phyloP scores from a whole-genome alignment of 2,888 invertebrate genomes.

The Papilio elwesi region DNA sequence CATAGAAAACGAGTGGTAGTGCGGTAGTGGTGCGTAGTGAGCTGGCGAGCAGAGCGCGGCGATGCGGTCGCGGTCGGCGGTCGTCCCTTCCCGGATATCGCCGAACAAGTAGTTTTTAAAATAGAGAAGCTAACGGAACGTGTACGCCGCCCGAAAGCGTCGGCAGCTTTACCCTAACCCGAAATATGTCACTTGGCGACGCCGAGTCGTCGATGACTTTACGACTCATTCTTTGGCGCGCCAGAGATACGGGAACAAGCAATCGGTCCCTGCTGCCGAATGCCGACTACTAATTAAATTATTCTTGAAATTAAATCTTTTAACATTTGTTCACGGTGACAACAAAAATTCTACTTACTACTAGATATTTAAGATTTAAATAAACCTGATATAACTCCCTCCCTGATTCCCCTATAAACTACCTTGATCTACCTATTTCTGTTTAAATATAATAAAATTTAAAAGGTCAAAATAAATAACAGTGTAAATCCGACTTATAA shows the following conservation, averaged over 20 bases:
- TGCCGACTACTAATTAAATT: constrained; percentile 1
- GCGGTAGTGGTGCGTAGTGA: constrained; percentile 44
- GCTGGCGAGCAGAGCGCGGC: constrained; percentile 26
- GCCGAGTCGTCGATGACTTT: constrained; percentile 47
- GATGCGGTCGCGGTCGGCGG: constrained; percentile 57
- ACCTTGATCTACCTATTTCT: no score
- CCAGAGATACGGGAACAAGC: constrained; percentile 20
- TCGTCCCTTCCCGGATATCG: constrained; percentile 83
- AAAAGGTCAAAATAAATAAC: no score
- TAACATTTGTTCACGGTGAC: not conserved
- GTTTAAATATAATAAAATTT: no score
- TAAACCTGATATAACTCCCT: no score
- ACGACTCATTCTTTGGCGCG: constrained; percentile 25
- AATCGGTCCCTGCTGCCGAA: not conserved
- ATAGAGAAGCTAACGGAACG: constrained; percentile 83
- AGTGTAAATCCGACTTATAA: no score
- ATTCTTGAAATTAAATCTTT: not conserved
- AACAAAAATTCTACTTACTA: not conserved
- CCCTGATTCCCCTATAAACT: no score
- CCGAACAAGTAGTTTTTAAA: constrained; percentile 80
- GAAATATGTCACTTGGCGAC: constrained; percentile 79
- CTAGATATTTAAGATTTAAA: no score
- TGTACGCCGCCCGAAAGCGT: constrained; percentile 81
- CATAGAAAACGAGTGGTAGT: constrained; percentile 78
- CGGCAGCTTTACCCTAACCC: constrained; percentile 78